phyloP scores from a whole-genome alignment of 2,113 vertebrate species.

The human region GRCh38 chr9:71392501-71393000 shows the following conservation, averaged over 20 bases:
- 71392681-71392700: background rate
- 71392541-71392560: background rate
- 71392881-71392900: background rate
- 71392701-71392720: background rate
- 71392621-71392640: background rate
- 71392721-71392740: background rate
- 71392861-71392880: background rate
- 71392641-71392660: background rate
- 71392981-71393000: background rate
- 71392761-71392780: background rate
- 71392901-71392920: background rate
- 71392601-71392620: background rate
- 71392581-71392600: background rate
- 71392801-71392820: background rate
- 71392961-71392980: background rate
- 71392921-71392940: background rate
- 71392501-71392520: background rate
- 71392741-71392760: background rate
- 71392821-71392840: background rate
- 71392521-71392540: background rate
- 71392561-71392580: background rate
- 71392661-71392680: background rate
- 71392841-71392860: background rate
- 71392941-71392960: conserved; percentile 11
- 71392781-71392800: background rate